These are phyloP conservation scores for Catharus bicknelli DNA, from an alignment of 2,113 vertebrate genomes.

Conservation along the genomic window DNA sequence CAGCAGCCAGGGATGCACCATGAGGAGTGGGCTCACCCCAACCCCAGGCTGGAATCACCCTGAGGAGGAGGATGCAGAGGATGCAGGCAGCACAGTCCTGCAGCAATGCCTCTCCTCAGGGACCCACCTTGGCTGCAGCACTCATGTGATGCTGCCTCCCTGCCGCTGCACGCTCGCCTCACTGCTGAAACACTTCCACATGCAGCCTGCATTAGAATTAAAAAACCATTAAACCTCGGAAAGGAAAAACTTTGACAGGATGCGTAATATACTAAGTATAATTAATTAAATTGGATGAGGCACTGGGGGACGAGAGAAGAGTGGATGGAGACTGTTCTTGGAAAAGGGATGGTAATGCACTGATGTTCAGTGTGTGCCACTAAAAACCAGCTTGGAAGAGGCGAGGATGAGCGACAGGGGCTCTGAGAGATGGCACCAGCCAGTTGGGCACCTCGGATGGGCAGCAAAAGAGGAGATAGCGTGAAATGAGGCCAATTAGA, in stretches of 20 bases:
- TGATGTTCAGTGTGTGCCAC: conserved; percentile 10
- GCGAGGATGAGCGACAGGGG: not conserved
- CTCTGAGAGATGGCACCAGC: not conserved
- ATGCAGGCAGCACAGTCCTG: not conserved
- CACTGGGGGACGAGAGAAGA: conserved; percentile 52
- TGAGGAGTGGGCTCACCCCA: not conserved
- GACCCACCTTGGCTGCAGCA: not conserved
- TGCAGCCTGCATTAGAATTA: conserved; percentile 65
- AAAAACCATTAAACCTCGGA: conserved; percentile 69
- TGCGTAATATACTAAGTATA: conserved; percentile 70
- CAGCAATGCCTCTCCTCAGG: not conserved
- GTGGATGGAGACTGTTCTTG: conserved; percentile 64
- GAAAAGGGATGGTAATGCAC: conserved; percentile 58
- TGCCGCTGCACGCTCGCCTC: conserved; percentile 31
- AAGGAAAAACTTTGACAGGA: conserved; percentile 73
- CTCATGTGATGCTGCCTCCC: conserved; percentile 4
- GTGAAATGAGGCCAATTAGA: not conserved
- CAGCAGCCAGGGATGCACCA: too few relatives aligned
- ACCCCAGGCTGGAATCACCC: not conserved
- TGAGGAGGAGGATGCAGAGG: too few relatives aligned
- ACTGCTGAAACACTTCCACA: conserved; percentile 47
- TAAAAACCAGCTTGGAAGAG: conserved; percentile 28
- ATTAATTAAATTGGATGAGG: conserved; percentile 74
- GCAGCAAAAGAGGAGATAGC: not conserved
- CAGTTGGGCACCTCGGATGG: conserved; percentile 21